Conservation (phyloP, 2,113 vertebrate genomes). For the Odontophorus gujanensis region DNA sequence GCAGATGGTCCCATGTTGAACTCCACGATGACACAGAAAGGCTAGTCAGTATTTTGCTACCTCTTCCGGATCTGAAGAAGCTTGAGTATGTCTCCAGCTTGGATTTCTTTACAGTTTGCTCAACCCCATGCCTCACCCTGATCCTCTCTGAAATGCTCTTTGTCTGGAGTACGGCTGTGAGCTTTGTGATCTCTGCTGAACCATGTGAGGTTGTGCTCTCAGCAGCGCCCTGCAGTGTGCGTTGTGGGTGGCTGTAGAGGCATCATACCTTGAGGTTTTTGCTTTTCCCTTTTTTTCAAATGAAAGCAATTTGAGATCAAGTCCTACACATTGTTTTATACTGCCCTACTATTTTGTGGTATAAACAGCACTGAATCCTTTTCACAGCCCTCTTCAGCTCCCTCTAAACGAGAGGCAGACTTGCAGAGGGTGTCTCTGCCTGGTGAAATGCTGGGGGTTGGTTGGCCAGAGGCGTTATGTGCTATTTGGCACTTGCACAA, state of each 20-base stretch:
- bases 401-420: neutral
- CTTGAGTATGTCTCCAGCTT: conserved; percentile 62
- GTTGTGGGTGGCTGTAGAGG: neutral
- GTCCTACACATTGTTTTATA: neutral
- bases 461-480: neutral
- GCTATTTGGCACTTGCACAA: neutral
- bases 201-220: neutral
- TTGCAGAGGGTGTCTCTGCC: neutral
- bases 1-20: conserved; percentile 71
- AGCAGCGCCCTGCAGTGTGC: neutral
- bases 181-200: neutral
- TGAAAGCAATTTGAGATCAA: neutral
- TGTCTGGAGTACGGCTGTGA: neutral
- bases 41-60: conserved; percentile 12
- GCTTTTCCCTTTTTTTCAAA: neutral
- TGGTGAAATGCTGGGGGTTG: neutral
- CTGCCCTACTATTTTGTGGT: neutral
- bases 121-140: neutral
- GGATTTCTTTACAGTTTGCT: neutral
- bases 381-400: neutral
- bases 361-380: neutral
- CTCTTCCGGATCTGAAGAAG: conserved; percentile 61
- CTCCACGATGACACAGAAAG: conserved; percentile 10
- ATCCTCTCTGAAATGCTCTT: neutral
- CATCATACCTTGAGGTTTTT: neutral